Conservation (phyloP, 2,113 vertebrate genomes). For the Poecilia latipinna region DNA sequence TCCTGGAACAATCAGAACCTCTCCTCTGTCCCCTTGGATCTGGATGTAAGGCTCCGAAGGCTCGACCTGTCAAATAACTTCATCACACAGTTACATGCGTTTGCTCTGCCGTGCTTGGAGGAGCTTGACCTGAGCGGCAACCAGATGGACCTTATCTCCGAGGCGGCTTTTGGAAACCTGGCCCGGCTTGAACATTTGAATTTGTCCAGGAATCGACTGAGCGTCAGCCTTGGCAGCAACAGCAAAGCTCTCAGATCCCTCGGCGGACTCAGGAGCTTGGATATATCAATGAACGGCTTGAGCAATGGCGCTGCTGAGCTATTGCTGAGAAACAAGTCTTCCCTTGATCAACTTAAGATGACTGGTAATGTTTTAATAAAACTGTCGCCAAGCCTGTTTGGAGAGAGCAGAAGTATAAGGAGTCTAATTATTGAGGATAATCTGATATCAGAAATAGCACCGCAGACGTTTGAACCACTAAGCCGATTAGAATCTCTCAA, state of each 20-base stretch:
- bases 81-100: conserved; percentile 76
- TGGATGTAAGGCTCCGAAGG: conserved; percentile 69
- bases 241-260: conserved; percentile 72
- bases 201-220: conserved; percentile 78
- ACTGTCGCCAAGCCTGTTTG: conserved; percentile 74
- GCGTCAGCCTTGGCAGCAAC: conserved; percentile 70
- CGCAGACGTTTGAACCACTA: conserved; percentile 79
- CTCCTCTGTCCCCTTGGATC: conserved; percentile 70
- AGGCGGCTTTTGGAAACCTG: conserved; percentile 71
- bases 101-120: conserved; percentile 72
- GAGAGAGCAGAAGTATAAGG: conserved; percentile 56
- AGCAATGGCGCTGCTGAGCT: conserved; percentile 71
- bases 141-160: conserved; percentile 79
- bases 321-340: conserved; percentile 77
- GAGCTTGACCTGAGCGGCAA: conserved; percentile 80
- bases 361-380: conserved; percentile 74
- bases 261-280: conserved; percentile 69
- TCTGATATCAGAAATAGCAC: conserved; percentile 78
- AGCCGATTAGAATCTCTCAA: conserved; percentile 72
- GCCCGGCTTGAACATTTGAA: conserved; percentile 72
- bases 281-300: conserved; percentile 81
- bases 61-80: conserved; percentile 84
- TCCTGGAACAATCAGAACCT: conserved; percentile 79
- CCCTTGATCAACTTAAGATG: conserved; percentile 77
- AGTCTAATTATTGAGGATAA: conserved; percentile 78